Evolutionary conservation across 1,140 invertebrate genomes (phyloP).

Genomic region (Elysia chlorotica): DNA sequence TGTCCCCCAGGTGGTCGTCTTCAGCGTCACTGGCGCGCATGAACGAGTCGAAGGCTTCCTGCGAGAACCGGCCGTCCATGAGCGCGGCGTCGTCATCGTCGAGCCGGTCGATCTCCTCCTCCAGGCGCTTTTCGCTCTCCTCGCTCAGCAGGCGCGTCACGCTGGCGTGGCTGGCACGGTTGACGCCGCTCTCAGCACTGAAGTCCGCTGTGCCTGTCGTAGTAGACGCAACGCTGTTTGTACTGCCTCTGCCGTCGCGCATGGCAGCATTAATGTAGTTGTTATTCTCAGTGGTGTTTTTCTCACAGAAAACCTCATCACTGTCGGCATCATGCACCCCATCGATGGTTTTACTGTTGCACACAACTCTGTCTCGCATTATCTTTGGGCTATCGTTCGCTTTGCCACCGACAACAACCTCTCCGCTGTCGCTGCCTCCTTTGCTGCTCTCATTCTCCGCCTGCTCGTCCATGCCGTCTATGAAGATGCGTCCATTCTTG

Average conservation of each 20-base stretch:
- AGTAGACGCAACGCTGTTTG: too few relatives aligned
- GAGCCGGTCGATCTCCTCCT: conserved; percentile 11
- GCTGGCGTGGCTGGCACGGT: too few relatives aligned
- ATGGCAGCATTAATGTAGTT: conserved; percentile 1
- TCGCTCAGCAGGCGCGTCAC: too few relatives aligned
- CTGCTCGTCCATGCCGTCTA: conserved; percentile 16
- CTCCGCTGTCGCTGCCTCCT: neutral
- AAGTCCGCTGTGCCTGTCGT: too few relatives aligned
- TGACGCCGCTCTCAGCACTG: neutral
- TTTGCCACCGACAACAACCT: neutral
- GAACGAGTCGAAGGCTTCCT: conserved; percentile 27
- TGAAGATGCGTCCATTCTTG: conserved; percentile 30
- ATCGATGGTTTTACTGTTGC: neutral
- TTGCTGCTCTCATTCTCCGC: too few relatives aligned
- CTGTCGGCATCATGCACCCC: neutral
- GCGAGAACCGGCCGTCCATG: conserved; percentile 6
- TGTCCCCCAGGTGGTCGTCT: conserved; percentile 13
- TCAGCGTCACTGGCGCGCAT: conserved; percentile 16
- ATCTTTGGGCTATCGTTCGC: too few relatives aligned
- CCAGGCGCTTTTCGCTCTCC: conserved; percentile 3
- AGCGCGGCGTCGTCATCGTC: neutral
- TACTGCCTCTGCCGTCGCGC: too few relatives aligned
- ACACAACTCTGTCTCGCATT: too few relatives aligned
- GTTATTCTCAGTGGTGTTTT: neutral
- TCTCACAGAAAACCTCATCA: neutral